Conservation (phyloP, 2,797 vertebrate genomes). For the Onychomys arenicola region DNA sequence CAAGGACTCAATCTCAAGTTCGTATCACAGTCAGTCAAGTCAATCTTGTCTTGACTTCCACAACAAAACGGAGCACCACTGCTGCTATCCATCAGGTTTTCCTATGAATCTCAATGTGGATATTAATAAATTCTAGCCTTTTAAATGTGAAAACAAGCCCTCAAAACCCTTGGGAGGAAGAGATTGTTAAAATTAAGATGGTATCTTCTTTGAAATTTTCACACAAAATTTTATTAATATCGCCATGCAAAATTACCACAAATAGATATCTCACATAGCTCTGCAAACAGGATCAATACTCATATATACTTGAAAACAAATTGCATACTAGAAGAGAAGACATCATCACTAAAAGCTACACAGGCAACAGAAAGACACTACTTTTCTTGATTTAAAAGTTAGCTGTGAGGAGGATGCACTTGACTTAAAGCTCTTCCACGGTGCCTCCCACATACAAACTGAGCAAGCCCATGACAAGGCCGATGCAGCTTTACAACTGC, state of each 20-base stretch:
- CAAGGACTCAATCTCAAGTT: not conserved
- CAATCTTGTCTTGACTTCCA: not conserved
- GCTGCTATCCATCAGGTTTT: not conserved
- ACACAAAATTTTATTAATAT: constrained; percentile 54
- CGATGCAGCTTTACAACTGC: constrained; percentile 73
- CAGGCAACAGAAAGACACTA: not conserved
- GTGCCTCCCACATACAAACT: constrained; percentile 70
- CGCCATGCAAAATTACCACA: constrained; percentile 18
- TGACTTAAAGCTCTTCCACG: constrained; percentile 33
- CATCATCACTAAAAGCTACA: constrained; percentile 15
- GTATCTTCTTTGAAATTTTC: constrained; percentile 50
- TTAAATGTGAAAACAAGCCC: constrained; percentile 8
- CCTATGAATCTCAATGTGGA: not conserved
- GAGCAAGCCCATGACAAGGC: constrained; percentile 74
- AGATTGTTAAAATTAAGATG: not conserved
- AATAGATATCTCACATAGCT: constrained; percentile 27
- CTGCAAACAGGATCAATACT: not conserved
- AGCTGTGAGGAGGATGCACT: constrained; percentile 40
- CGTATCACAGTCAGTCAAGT: constrained; percentile 37
- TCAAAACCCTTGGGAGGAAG: not conserved
- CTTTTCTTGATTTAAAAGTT: constrained; percentile 53
- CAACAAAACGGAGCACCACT: not conserved
- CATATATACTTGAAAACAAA: constrained; percentile 26
- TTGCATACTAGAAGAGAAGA: constrained; percentile 13
- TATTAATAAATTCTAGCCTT: not conserved